Conservation (phyloP, 2,888 invertebrate genomes). For the Trachelus troglodyta region DNA sequence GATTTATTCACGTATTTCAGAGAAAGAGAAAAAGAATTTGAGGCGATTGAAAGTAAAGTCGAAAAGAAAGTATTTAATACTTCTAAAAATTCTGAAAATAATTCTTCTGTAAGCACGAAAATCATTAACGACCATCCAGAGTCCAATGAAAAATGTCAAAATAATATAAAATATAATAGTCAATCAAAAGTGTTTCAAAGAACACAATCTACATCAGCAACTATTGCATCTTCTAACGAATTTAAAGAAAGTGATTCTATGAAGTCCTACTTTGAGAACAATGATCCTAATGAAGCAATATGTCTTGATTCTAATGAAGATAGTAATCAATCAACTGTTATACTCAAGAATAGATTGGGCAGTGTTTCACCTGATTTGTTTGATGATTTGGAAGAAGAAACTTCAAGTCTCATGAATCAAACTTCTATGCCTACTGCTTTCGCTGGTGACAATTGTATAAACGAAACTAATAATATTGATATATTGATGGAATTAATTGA, state of each 20-base stretch:
- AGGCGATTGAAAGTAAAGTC: not conserved
- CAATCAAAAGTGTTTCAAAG: not conserved
- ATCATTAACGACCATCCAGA: not conserved
- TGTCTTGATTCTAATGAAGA: not conserved
- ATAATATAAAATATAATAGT: not conserved
- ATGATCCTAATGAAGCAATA: not conserved
- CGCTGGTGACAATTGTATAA: not conserved
- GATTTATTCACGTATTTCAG: constrained; percentile 50
- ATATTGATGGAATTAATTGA: not conserved
- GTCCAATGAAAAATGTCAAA: not conserved
- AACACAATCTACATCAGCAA: not conserved
- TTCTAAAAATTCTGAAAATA: not conserved
- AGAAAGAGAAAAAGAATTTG: constrained; percentile 8
- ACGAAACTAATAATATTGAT: not conserved
- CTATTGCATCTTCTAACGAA: not conserved
- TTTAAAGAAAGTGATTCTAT: not conserved
- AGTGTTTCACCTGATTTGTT: constrained; percentile 48
- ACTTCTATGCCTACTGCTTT: not conserved
- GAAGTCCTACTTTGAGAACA: not conserved
- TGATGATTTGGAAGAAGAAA: constrained; percentile 28
- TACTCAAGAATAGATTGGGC: constrained; percentile 4
- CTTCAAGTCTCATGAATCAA: not conserved
- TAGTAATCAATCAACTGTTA: not conserved
- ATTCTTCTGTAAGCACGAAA: not conserved
- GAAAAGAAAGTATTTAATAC: not conserved